Base-by-base conservation (phyloP, 2,888 invertebrate genomes). In the Melanophora roralis region DNA sequence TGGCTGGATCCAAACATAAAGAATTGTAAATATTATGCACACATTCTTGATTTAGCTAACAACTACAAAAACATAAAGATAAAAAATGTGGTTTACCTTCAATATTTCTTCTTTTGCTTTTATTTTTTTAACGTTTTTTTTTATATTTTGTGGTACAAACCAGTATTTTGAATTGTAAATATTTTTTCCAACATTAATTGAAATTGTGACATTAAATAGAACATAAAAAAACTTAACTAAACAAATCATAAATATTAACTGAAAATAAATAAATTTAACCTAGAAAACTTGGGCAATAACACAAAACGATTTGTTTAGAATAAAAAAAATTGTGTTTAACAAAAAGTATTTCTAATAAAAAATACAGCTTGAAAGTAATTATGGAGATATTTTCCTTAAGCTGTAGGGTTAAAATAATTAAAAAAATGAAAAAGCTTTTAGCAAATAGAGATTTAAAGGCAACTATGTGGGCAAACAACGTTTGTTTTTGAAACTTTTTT, bases 191-290 rank as follows among this genome's bases (percentile, higher is more conserved):
- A 57, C 57, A 64, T 40, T 47, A 65, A 49, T 57, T 38, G 45
- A 57, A 59, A 74, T 21, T 67, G 74, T 59, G 74, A 67, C 74
- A 75, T 67, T 60, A 75, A 75, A 60, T 45, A 43, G 59, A 60
- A 67, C 43, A 74, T 27, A 21, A 32, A 16, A 40, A 60, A 51
- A 34, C 14, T 14, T 12, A 6, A 23, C 57, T 59, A 65, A 74
- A 49, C 73, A 65, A 65, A 74, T 74, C 73, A 74, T 74, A 74
- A 74, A 74, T 74, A 65, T 74, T 65, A 65, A 74, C 34, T 49
- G 73, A 74, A 74, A 59, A 47, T 59, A 74, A 59, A 47, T 59
- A 65, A 59, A 74, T 32, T 38, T 65, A 74, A 65, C 73, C 73
- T 74, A 74, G 73, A 74, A 73, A 74, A 45, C 38, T 14, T 59